Conservation (phyloP, 2,888 invertebrate species). For the Ametastegia equiseti region DNA sequence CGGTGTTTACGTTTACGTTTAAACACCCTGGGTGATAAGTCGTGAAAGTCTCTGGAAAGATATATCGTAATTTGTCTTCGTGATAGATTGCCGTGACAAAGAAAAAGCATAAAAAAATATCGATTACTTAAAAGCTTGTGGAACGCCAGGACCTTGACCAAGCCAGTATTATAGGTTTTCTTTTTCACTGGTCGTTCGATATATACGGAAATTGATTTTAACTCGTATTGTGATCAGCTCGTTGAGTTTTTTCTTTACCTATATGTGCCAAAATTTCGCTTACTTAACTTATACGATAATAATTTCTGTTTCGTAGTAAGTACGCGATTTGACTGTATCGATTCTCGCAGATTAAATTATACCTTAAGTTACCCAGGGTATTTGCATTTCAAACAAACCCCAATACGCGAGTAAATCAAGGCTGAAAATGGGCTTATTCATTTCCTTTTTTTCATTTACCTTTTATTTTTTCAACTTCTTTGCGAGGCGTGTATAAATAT, state of each 20-base stretch:
- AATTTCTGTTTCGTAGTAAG: neutral
- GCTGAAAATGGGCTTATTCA: neutral
- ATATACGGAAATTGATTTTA: no score
- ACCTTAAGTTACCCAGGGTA: neutral
- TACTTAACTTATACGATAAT: neutral
- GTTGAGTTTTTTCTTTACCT: no score
- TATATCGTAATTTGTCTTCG: conserved; percentile 4
- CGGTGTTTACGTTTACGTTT: no score
- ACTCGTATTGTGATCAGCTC: no score
- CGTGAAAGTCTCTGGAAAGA: neutral
- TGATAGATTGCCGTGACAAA: conserved; percentile 1
- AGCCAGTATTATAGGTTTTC: no score
- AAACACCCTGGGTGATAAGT: no score
- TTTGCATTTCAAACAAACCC: conserved; percentile 23
- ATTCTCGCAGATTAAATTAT: neutral
- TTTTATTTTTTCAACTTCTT: neutral
- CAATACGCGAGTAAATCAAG: neutral
- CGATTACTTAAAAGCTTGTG: neutral
- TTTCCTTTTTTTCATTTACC: neutral
- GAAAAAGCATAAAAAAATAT: neutral
- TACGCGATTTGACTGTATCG: neutral
- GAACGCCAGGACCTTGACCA: neutral
- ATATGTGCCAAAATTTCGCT: neutral
- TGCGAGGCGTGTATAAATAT: no score
- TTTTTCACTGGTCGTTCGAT: no score